A percentile compares a stretch with the other conserved stretches of the same genome.
Evolutionary conservation across 2,113 vertebrate species (phyloP).

Genomic region (Gallinago undulata): DNA sequence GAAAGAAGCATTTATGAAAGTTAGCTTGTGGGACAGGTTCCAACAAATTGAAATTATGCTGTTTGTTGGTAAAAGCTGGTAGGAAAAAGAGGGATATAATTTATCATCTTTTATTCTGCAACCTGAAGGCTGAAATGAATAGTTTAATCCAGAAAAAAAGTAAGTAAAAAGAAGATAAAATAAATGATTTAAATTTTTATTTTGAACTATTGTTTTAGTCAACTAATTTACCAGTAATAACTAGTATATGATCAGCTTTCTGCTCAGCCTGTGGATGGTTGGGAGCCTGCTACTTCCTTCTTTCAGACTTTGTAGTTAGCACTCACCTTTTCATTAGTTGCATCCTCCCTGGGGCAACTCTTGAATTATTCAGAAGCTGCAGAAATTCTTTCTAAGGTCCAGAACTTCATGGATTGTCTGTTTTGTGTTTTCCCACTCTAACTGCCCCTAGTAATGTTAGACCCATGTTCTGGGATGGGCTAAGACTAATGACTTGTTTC

Average conservation of each 20-base stretch:
- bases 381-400: not conserved
- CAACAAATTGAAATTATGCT: not conserved
- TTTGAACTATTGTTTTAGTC: not conserved
- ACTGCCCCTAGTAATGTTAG: fast-evolving
- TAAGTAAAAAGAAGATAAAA: not conserved
- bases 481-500: not conserved
- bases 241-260: not conserved
- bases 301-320: not conserved
- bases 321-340: not conserved
- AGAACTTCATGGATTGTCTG: not conserved
- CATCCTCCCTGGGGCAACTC: not conserved
- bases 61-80: not conserved
- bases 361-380: not conserved
- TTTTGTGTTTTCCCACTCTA: not conserved
- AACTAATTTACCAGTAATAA: not conserved
- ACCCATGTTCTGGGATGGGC: not conserved
- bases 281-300: not conserved
- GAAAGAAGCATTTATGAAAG: not conserved
- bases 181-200: not conserved
- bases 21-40: not conserved
- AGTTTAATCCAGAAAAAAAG: not conserved
- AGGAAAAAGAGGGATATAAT: not conserved
- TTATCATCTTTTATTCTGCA: not conserved
- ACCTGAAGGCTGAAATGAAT: not conserved
- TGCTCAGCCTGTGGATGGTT: not conserved